Base-by-base conservation (phyloP, 1,140 invertebrate genomes). In the Zophobas morio region DNA sequence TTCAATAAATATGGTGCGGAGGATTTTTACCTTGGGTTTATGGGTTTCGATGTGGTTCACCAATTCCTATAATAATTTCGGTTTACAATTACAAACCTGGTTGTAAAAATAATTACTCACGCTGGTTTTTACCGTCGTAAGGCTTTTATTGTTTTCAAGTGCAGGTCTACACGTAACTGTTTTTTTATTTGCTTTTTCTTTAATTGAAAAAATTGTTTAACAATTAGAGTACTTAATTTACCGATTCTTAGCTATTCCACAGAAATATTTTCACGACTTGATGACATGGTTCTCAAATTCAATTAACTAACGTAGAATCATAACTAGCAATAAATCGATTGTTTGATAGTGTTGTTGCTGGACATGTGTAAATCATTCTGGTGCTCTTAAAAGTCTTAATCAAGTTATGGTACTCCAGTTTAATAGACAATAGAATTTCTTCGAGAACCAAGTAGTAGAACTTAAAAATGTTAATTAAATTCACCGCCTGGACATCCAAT, bases 381-480 rank as follows among this genome's bases (percentile, higher is more conserved):
- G 20, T 20, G 20, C 20, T 20, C 20, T 20, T 20, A 20, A 20
- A 20, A 20, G 20, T 20, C 20, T 20, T 20, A 20, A 20, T 20
- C 20, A 20, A 20, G 20, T 20, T 20, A 20, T 20, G 20, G 20
- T 20, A 20, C 56, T 60, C 37, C 56, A 60, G 34, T 36, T 60
- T 60, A 57, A 57, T 57, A 57, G 56, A 57, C 56, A 57, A 57
- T 63, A 63, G 37, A 40, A 39, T 42, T 42, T 66, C 60, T n/a
- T 66, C 39, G 37, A 66, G 35, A 66, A 66, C 37, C 37, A n/a
- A 5, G n/a, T 66, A 2, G 39, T 37, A 66, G 39, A 36, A 66
- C 6, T 66, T 66, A 66, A 66, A 66, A 66, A 66, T 66, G 60
- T 40, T 66, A 66, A 66, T 66, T 66, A 42, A 36, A 66, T 66